Base-by-base conservation (phyloP, 2,113 vertebrate genomes). In the Noctilio leporinus region DNA sequence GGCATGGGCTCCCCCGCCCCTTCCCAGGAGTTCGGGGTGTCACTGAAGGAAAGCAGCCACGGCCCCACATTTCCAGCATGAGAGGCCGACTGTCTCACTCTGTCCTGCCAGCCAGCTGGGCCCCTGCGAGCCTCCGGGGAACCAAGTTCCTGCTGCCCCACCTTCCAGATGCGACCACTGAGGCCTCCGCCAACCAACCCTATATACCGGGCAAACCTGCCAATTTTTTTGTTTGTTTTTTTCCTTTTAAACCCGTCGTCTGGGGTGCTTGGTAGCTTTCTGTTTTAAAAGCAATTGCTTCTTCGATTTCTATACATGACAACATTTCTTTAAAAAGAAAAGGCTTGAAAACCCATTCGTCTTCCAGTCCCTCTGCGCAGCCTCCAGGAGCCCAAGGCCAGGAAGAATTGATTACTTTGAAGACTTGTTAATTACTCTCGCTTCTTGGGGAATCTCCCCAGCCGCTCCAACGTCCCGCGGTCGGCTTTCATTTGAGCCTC, bases 401-500 rank as follows among this genome's bases (percentile, higher is more conserved):
- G 17, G 28, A 35, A 82, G 67, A 28, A 70, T 40, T 77, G 94
- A 95, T 98, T 87, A 81, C 67, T 40, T 92, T 10, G 7, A 55
- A 64, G 47, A 6, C 3, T 83, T 51, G 70, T 91, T 97, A 92
- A 97, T 95, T 85, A 76, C 72, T 30, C 55, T 86, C 28, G 11
- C 4, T 0, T 26, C 6, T 64, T 81, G 86, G 72, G 81, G 93
- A 59, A 28, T 35, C 26, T 93, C 12, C 0, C 4, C 30, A n/a
- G 64, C 43, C 10, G 14, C 55, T 53, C 10, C 24, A 17, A 59
- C 26, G 38, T 26, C 69, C 73, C 3, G 2, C 57, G 86, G 64
- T 1, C 1, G 10, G 38, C 2, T 2, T 0, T 0, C 38, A 0
- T 1, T n/a, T 17, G 19, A 10, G 1, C 5, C 15, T 0, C 14